phyloP scores from a whole-genome alignment of 1,140 invertebrate genomes.

The Sarcophaga peregrina region DNA sequence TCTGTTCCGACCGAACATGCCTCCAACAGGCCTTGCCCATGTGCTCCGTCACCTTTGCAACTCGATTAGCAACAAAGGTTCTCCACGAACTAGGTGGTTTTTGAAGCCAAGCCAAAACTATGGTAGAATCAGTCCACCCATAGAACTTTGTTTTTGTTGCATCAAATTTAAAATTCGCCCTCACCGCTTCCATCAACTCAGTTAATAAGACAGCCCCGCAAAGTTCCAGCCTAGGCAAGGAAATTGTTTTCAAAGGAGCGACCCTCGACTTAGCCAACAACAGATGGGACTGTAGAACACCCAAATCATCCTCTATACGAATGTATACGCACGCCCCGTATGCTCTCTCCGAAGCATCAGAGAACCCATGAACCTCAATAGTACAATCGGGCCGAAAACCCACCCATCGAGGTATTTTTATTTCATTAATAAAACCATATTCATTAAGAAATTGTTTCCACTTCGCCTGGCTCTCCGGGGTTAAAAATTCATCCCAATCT shows the following conservation, averaged over 20 bases:
- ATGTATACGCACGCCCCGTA: no score
- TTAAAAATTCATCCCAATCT: neutral
- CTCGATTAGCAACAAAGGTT: slow-evolving; percentile 34
- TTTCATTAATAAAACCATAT: neutral
- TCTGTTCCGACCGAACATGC: slow-evolving; percentile 30
- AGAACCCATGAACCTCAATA: no score
- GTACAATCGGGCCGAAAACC: no score
- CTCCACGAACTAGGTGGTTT: slow-evolving; percentile 12
- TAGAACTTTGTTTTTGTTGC: neutral
- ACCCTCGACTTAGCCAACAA: slow-evolving; percentile 23
- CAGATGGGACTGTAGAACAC: slow-evolving; percentile 2
- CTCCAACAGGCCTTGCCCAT: slow-evolving; percentile 43
- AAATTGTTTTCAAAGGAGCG: neutral
- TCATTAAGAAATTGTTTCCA: neutral
- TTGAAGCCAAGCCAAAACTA: slow-evolving; percentile 12
- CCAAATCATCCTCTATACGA: no score
- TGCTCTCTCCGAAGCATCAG: neutral
- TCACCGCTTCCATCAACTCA: no score
- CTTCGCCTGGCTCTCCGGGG: neutral
- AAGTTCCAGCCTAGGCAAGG: slow-evolving; percentile 14
- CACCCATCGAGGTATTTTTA: neutral
- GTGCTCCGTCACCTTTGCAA: slow-evolving; percentile 37
- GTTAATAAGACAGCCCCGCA: slow-evolving; percentile 7
- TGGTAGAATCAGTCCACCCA: slow-evolving; percentile 2
- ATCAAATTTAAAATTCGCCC: no score